Evolutionary conservation across 2,113 vertebrate species (phyloP).

Genomic region (Pedionomus torquatus): DNA sequence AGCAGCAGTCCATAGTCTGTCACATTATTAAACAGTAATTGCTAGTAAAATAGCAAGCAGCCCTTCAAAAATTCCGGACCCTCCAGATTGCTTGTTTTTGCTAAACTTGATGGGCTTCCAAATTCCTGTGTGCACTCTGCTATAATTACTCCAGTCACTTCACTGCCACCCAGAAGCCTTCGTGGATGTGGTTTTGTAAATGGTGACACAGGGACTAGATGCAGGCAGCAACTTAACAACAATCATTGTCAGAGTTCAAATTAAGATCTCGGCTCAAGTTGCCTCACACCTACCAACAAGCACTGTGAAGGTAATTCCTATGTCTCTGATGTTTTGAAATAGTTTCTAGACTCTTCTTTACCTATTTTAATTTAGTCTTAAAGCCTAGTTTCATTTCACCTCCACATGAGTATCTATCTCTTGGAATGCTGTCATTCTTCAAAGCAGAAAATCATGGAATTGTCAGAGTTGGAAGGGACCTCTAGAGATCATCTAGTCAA

Average conservation of each 20-base stretch:
- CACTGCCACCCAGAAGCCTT: background rate
- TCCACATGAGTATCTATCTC: background rate
- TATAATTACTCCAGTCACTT: background rate
- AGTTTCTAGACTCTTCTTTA: background rate
- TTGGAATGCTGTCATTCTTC: background rate
- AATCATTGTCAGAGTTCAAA: background rate
- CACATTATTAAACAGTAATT: background rate
- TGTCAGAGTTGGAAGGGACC: too few species aligned
- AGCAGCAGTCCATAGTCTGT: background rate
- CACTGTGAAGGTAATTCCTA: fast-evolving
- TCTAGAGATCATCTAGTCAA: too few species aligned
- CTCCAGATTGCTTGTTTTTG: background rate
- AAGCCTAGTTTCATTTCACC: background rate
- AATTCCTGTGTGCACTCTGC: background rate
- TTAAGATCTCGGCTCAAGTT: background rate
- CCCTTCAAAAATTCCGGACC: background rate
- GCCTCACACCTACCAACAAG: background rate
- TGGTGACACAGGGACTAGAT: fast-evolving
- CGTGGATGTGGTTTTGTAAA: background rate
- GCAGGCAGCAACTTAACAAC: background rate
- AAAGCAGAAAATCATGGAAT: background rate
- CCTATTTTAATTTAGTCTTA: background rate
- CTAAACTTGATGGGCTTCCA: background rate
- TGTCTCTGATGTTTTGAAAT: fast-evolving
- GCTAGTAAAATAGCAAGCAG: background rate